These are phyloP conservation scores for Nycticebus coucang DNA, from an alignment of 2,113 vertebrate species.

Conservation along the genomic window DNA sequence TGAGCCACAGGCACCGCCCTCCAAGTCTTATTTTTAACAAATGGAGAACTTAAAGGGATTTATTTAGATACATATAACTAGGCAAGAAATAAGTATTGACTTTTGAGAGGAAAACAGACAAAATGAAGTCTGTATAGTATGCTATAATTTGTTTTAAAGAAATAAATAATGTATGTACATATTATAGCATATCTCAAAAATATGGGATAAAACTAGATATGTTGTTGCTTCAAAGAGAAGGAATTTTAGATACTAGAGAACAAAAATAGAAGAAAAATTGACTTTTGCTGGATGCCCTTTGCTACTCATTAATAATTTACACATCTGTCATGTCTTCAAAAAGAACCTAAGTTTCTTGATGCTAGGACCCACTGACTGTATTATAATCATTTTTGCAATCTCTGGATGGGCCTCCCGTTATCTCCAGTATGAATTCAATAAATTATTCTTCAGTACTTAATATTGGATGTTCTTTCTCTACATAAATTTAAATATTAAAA, in stretches of 20 bases:
- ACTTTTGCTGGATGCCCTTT: not conserved
- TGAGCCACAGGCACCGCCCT: no score
- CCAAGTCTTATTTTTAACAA: not conserved
- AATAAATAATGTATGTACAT: not conserved
- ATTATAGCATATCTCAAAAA: slow-evolving; percentile 7
- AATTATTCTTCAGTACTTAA: not conserved
- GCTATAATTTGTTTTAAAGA: not conserved
- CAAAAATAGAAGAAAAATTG: not conserved
- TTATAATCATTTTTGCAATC: not conserved
- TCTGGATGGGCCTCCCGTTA: not conserved
- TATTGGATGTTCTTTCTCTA: not conserved
- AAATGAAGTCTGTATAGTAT: not conserved
- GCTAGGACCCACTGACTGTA: not conserved
- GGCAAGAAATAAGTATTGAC: not conserved
- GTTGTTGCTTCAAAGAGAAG: not conserved
- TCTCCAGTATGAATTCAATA: slow-evolving; percentile 42
- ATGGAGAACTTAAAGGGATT: not conserved
- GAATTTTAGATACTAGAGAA: slow-evolving; percentile 26
- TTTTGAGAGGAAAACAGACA: not conserved
- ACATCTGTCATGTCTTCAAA: not conserved
- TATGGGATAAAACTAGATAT: not conserved
- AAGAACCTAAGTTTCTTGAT: not conserved
- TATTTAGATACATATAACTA: slow-evolving; percentile 30
- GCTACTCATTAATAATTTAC: not conserved
- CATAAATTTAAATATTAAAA: not conserved